phyloP scores from a whole-genome alignment of 1,140 invertebrate species.

The Mizuhopecten yessoensis region DNA sequence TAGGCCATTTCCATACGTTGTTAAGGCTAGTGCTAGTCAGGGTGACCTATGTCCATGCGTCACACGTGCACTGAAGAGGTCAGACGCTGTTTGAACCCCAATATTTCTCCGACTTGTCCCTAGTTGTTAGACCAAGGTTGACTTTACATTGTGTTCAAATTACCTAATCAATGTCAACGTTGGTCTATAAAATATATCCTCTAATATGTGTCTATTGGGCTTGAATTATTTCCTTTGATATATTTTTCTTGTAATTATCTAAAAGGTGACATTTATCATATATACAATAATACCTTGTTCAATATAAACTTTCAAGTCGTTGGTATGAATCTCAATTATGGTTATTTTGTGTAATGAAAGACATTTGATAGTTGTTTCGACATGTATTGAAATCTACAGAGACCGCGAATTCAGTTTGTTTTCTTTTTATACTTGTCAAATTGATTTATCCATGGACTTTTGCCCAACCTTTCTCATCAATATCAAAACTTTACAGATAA shows the following conservation, averaged over 20 bases:
- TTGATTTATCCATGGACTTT: background rate
- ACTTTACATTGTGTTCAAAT: slow-evolving; percentile 8
- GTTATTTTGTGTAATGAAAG: background rate
- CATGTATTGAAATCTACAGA: background rate
- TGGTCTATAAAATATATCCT: background rate
- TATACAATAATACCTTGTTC: background rate
- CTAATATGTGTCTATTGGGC: background rate
- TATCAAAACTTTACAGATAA: background rate
- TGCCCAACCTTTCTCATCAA: background rate
- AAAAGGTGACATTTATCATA: background rate
- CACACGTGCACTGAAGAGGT: background rate
- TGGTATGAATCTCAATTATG: background rate
- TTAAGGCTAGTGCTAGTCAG: background rate
- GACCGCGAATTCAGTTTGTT: background rate
- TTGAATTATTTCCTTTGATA: no score
- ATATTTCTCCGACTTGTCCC: background rate
- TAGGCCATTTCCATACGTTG: background rate
- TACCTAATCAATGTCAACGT: background rate
- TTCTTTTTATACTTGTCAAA: background rate
- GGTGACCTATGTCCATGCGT: slow-evolving; percentile 14
- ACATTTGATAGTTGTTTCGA: no score
- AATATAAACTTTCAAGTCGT: background rate
- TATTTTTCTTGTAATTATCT: background rate
- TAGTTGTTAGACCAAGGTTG: background rate
- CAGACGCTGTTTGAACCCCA: background rate